phyloP scores from a whole-genome alignment of 2,797 vertebrate genomes.

The Cirrhinus mrigala region DNA sequence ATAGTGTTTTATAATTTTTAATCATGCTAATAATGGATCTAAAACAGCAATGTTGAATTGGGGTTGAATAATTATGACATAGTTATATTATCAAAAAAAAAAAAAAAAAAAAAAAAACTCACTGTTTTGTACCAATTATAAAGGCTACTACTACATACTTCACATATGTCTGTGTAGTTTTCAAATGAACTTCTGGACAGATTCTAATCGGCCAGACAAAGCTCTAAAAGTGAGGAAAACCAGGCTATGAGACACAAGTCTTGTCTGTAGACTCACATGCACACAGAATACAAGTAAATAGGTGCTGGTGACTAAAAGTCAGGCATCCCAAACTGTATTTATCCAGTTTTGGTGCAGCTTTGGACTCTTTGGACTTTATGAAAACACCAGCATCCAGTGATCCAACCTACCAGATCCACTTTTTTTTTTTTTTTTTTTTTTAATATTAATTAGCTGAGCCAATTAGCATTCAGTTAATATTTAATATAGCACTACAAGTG shows the following conservation, averaged over 20 bases:
- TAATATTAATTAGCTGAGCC: not conserved
- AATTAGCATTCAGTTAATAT: slow-evolving; percentile 39
- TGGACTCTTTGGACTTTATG: not conserved
- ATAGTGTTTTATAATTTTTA: too few relatives aligned
- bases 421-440: too few relatives aligned
- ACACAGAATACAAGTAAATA: not conserved
- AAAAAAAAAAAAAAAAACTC: not conserved
- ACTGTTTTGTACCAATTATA: not conserved
- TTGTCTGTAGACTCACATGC: not conserved
- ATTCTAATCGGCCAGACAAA: not conserved
- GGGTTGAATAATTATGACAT: not conserved
- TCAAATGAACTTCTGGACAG: not conserved
- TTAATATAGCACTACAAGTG: slow-evolving; percentile 67
- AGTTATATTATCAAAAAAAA: too few relatives aligned
- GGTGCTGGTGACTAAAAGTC: not conserved
- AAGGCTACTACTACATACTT: too few relatives aligned
- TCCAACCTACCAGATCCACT: not conserved
- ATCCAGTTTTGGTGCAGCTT: slow-evolving; percentile 49
- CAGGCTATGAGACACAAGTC: not conserved
- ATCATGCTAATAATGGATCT: not conserved
- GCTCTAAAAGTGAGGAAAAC: not conserved
- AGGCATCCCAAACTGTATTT: slow-evolving; percentile 53
- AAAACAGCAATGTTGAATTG: not conserved
- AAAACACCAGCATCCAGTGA: not conserved
- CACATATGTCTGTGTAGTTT: not conserved